Evolutionary conservation across 2,797 vertebrate genomes (phyloP), one percentile per base, ranked within the genome.

Genomic region (Halcyon leucocephala): DNA sequence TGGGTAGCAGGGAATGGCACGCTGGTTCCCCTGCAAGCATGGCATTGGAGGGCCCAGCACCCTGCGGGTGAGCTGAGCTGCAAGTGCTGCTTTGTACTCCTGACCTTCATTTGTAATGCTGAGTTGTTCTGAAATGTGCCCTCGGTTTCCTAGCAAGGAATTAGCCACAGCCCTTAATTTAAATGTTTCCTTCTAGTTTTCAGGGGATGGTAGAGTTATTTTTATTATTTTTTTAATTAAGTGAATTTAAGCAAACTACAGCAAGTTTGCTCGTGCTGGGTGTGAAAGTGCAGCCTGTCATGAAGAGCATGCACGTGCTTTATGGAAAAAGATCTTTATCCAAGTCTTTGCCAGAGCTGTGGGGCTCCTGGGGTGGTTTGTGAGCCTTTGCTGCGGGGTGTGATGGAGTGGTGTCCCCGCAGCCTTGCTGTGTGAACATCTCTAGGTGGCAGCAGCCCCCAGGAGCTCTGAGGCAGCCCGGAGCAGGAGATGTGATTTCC

Each of bases 381-480:
- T 12, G 37, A 66, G 46, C 13, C 3, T 44, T 33, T 8, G 14
- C 58, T 3, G 13, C 2, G 12, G 31, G 74, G 26, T 3, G 21
- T 7, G 4, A 18, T 26, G 52, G 62, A 71, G 48, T 13, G 41
- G n/a, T 1, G 14, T 42, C 82, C 69, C 70, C 3, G 20, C 76
- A 81, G 94, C 39, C 58, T n/a, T 89, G 18, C 82, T 46, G 19
- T 12, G 7, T 3, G 55, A 86, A 80, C 85, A 95, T 91, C 95
- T 96, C 91, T 96, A 95, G 95, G 70, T 97, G 96, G 96, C 94
- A 96, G 95, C 94, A 96, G 88, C 89, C 93, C 94, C 90, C 95
- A 93, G 93, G 90, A 95, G 94, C 94, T 95, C 82, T 55, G 70
- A 58, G 29, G 80, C 70, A n/a, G 55, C 60, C 33, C 2, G 10